phyloP scores from a whole-genome alignment of 2,888 invertebrate species.

The Oxycera nigricornis region DNA sequence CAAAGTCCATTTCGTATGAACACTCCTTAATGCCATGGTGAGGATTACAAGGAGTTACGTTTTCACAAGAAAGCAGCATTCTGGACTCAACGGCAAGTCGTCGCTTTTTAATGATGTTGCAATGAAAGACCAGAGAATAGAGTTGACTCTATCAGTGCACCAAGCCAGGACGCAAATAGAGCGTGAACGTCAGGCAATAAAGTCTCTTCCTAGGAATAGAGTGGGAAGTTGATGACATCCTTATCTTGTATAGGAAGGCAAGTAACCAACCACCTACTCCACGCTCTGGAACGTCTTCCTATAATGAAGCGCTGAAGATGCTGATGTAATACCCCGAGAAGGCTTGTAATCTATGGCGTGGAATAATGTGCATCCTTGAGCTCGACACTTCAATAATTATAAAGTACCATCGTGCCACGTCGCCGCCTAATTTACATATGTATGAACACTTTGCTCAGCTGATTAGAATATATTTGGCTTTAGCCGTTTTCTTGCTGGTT shows the following conservation, averaged over 20 bases:
- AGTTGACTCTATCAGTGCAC: no score
- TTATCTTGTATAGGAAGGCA: no score
- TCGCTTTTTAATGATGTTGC: neutral
- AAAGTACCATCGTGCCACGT: neutral
- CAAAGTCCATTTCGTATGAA: constrained; percentile 16
- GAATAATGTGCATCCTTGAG: neutral
- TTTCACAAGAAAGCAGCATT: neutral
- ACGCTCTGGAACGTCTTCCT: neutral
- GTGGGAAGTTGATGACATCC: no score
- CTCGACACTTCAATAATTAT: neutral
- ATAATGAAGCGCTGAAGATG: constrained; percentile 16
- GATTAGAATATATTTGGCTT: neutral
- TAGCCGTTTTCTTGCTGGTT: neutral
- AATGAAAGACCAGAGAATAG: neutral
- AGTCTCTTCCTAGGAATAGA: no score
- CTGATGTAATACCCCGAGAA: neutral
- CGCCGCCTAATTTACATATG: constrained; percentile 2
- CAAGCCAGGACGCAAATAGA: no score
- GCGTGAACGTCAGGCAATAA: no score
- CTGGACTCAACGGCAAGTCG: neutral
- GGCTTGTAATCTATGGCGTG: neutral
- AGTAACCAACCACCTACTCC: no score
- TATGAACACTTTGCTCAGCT: neutral
- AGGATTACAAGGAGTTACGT: constrained; percentile 7
- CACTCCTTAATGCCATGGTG: neutral